A percentile compares a stretch with the other conserved stretches of the same genome.
phyloP scores from a whole-genome alignment of 2,113 vertebrate species.

The Callipepla squamata region DNA sequence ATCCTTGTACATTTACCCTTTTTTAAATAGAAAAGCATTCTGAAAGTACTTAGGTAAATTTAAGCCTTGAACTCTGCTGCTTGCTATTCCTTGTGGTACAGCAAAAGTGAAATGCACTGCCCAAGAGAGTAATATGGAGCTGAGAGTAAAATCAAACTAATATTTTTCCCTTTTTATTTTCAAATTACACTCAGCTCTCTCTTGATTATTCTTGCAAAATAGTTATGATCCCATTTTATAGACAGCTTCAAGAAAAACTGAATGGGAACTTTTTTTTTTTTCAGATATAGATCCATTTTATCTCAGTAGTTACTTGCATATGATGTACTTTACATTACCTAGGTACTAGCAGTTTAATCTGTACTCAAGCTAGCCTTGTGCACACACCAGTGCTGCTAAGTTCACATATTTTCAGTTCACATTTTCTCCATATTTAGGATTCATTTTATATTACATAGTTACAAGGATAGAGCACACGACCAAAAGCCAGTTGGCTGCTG shows the following conservation, averaged over 20 bases:
- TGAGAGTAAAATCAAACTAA: not conserved
- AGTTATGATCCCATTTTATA: not conserved
- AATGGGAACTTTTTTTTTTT: not conserved
- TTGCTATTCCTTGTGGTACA: not conserved
- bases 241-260: not conserved
- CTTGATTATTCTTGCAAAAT: not conserved
- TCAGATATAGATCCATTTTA: not conserved
- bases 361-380: not conserved
- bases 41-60: not conserved
- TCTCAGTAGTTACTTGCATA: not conserved
- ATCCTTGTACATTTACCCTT: not conserved
- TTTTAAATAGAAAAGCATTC: not conserved
- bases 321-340: not conserved
- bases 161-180: not conserved
- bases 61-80: not conserved
- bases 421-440: not conserved
- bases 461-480: not conserved
- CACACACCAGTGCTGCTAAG: not conserved
- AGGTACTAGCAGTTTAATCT: not conserved
- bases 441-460: not conserved
- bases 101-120: conserved; percentile 1
- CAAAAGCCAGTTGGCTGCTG: not conserved
- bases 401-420: not conserved
- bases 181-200: not conserved
- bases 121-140: not conserved